Evolutionary conservation across 1,140 invertebrate genomes (phyloP), one percentile per base, ranked within the genome.

Genomic region (Pteromalus puparum): DNA sequence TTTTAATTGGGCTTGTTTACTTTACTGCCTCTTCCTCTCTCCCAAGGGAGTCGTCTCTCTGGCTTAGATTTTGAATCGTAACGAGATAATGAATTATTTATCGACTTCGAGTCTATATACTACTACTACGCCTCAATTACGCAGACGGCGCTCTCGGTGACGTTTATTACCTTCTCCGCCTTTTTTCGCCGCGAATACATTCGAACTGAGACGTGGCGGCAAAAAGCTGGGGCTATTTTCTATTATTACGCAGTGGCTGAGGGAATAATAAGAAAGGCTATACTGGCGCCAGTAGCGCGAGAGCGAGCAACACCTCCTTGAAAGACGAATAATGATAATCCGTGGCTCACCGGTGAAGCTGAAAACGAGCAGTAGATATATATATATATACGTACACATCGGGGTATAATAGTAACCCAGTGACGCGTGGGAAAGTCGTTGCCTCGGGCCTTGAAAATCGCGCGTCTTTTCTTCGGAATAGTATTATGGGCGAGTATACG

Each of bases 371-470:
- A 10, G 38, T 7, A 0, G 38, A 42, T 42, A 42, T 42, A 42
- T 10, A 42, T 42, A 42, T 42, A 42, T 1, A 42, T 42, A 42
- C 9, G 9, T 9, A 42, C 0, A 42, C 15, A 0, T 1, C n/a
- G 65, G 1, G 10, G 24, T 70, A 70, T 61, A 42, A 77, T 86
- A 84, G 81, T 85, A 85, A 87, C 87, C 87, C 83, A 87, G 79
- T 89, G 87, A 85, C 87, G 86, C 87, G 88, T 89, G 88, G 86
- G 88, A 89, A 89, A 89, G 86, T 81, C 84, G 70, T 79, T 28
- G 38, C 74, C 68, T 30, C 68, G 21, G 46, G n/a, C n/a, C 72
- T 72, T 26, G 72, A 34, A 74, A 72, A 48, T 48, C 67, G 3
- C 30, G 26, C 13, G 0, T 46, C 28, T 81, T 81, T 72, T 72